Conservation (phyloP, 2,113 vertebrate genomes). For the Rutilus rutilus region DNA sequence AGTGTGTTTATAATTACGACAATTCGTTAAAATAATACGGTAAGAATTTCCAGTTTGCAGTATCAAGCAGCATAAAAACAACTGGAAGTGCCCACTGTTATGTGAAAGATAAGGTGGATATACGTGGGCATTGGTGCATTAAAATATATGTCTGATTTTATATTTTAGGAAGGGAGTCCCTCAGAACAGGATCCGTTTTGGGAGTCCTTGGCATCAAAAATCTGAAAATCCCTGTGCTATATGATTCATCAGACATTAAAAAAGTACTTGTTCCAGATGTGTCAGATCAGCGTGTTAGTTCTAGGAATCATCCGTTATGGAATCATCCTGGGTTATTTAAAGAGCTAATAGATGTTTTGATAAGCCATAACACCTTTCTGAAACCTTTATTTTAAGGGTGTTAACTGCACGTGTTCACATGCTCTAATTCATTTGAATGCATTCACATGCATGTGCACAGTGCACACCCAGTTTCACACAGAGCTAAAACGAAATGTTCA, state of each 20-base stretch:
- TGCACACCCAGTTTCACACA: slow-evolving; percentile 8
- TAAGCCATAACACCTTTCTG: neutral
- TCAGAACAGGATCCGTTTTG: neutral
- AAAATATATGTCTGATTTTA: too few relatives aligned
- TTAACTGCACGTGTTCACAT: neutral
- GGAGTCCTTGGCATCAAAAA: too few relatives aligned
- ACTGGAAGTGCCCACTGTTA: too few relatives aligned
- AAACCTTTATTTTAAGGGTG: neutral
- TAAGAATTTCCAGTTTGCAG: too few relatives aligned
- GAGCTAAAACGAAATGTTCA: slow-evolving; percentile 19
- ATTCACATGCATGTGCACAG: slow-evolving; percentile 15
- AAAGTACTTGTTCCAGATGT: neutral
- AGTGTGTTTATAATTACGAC: too few relatives aligned
- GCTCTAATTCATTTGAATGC: slow-evolving; percentile 10
- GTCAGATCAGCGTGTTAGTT: neutral
- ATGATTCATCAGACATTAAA: neutral
- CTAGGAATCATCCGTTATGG: neutral
- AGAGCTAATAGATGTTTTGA: neutral
- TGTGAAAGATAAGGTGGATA: too few relatives aligned
- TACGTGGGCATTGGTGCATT: too few relatives aligned
- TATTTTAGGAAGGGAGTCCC: too few relatives aligned
- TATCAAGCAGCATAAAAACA: too few relatives aligned
- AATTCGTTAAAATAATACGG: too few relatives aligned
- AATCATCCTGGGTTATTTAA: neutral
- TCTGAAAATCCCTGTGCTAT: neutral